Base-by-base conservation (phyloP, 2,888 invertebrate genomes). In the Lamproptera curius region DNA sequence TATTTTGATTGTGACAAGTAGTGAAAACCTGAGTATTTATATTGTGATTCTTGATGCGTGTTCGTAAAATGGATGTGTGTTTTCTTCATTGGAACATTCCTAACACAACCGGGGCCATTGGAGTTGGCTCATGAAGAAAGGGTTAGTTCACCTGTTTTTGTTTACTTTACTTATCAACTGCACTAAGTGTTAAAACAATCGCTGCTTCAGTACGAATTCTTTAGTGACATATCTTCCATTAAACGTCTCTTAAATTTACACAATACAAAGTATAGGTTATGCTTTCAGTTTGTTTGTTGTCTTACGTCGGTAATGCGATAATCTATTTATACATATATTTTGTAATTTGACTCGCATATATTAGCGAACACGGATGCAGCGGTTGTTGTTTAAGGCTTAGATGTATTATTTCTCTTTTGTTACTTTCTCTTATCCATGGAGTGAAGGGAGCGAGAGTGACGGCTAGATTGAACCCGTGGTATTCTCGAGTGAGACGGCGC, bases 101-200 rank as follows among this genome's bases (percentile, higher is more conserved):
- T 81, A 75, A 71, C 73, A 67, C 83, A 71, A 82, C 80, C 64
- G 83, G 76, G 75, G 76, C 81, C 76, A 79, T 75, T 76, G 75
- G 75, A 81, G 82, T 72, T 79, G 86, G 84, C 86, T 86, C 85
- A 87, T 87, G 87, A 87, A 85, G 86, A 86, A 86, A 82, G 86
- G 87, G 87, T 86, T 77, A 83, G 86, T 87, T 81, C 76, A 71
- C 73, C 76, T 84, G 82, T 83, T 79, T 81, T 62, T 61, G 62
- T 63, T 62, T 61, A 62, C 60, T 55, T 57, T 59, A 43, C 28
- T 44, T 47, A 37, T 41, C 28, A 43, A 43, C 34, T 33, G 28
- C 33, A 48, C 39, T 23, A 34, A 41, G 26, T 41, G 20, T 42
- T n/a, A 43, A 41, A 20, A 55, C 39, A 45, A 43, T 42, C 34